Evolutionary conservation across 2,797 vertebrate species (phyloP).

Genomic region (Siniperca scherzeri): DNA sequence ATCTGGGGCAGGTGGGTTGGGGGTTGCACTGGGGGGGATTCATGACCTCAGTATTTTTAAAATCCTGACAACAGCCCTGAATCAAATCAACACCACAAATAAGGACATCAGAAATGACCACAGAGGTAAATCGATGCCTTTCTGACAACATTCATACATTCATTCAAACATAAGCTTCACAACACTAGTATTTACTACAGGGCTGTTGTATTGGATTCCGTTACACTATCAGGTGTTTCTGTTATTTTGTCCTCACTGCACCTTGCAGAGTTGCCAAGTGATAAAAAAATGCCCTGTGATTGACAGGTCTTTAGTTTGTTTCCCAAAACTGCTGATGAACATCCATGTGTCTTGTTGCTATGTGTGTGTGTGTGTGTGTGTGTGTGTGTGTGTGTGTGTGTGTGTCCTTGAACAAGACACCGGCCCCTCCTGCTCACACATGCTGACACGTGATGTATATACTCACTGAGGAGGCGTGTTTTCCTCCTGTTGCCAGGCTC

Average conservation of each 20-base stretch:
- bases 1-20: not conserved
- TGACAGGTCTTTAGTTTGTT: slow-evolving; percentile 13
- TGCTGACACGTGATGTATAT: slow-evolving; percentile 26
- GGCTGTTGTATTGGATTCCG: too few species aligned
- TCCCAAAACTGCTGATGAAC: slow-evolving; percentile 23
- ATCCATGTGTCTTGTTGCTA: not conserved
- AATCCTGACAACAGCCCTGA: not conserved
- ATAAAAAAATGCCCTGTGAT: not conserved
- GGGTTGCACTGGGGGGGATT: not conserved
- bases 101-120: not conserved
- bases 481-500: slow-evolving; percentile 32
- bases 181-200: not conserved
- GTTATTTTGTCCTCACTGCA: not conserved
- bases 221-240: not conserved
- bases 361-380: not conserved
- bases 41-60: slow-evolving; percentile 13
- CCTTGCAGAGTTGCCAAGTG: not conserved
- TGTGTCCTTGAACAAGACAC: slow-evolving; percentile 60
- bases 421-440: slow-evolving; percentile 7
- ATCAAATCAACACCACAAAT: not conserved
- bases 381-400: not conserved
- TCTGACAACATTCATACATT: not conserved
- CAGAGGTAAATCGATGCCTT: not conserved
- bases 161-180: not conserved
- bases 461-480: not conserved